Evolutionary conservation across 2,797 vertebrate species (phyloP).

Genomic region (Sebastes paucispinis): DNA sequence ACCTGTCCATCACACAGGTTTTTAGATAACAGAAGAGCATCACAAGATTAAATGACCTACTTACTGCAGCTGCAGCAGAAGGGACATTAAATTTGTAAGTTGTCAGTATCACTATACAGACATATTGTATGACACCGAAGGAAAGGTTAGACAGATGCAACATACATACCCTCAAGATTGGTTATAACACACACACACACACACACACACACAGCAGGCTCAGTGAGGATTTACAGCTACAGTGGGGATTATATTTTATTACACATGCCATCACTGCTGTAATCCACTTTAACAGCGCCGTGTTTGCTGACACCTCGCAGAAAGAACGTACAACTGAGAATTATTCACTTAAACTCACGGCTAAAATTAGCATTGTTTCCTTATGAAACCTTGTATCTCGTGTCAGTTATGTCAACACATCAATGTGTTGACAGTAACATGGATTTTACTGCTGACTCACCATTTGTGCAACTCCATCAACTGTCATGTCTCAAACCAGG

Average conservation of each 20-base stretch:
- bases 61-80: background rate
- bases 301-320: conserved; percentile 46
- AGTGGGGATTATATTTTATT: conserved; percentile 63
- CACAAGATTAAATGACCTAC: background rate
- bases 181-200: conserved; percentile 5
- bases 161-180: background rate
- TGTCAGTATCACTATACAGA: background rate
- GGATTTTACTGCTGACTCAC: background rate
- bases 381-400: background rate
- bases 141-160: background rate
- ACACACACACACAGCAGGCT: conserved; percentile 14
- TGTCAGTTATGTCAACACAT: background rate
- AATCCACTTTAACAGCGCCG: conserved; percentile 62
- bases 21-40: conserved; percentile 13
- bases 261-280: conserved; percentile 46
- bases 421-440: background rate
- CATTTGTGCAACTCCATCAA: background rate
- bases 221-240: conserved; percentile 53
- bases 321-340: conserved; percentile 12
- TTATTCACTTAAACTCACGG: conserved; percentile 1
- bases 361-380: conserved; percentile 18
- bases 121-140: background rate
- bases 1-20: background rate
- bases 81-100: background rate
- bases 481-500: background rate